Conservation (phyloP, 2,888 invertebrate genomes). For the Pantelozetes paolii region DNA sequence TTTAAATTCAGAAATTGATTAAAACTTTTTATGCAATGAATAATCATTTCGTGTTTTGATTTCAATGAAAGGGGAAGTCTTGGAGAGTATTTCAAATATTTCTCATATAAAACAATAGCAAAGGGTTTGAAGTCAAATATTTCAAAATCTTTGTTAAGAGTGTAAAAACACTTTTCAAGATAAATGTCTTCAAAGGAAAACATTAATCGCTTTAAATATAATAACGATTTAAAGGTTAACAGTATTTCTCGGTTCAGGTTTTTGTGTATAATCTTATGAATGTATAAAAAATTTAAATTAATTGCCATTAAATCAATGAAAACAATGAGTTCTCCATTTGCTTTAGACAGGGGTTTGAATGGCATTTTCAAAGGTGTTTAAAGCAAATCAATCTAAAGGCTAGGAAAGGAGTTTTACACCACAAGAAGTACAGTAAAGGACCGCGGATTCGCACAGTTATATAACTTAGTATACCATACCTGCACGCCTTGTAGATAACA, state of each 20-base stretch:
- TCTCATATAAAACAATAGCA: neutral
- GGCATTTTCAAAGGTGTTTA: too few relatives aligned
- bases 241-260: too few relatives aligned
- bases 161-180: too few relatives aligned
- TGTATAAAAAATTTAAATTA: neutral
- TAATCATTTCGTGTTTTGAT: neutral
- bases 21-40: neutral
- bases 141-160: too few relatives aligned
- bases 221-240: too few relatives aligned
- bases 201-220: too few relatives aligned
- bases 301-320: neutral
- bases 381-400: neutral
- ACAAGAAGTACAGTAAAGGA: too few relatives aligned
- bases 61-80: neutral
- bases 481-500: slow-evolving; percentile 71
- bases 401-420: too few relatives aligned
- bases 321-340: neutral
- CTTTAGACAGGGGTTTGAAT: too few relatives aligned
- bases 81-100: neutral
- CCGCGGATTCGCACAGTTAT: too few relatives aligned
- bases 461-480: slow-evolving; percentile 34
- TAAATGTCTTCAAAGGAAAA: too few relatives aligned
- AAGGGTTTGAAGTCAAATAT: neutral
- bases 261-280: neutral
- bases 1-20: neutral